Base-by-base conservation (phyloP, 1,140 invertebrate species). In the Leptopilina clavipes region DNA sequence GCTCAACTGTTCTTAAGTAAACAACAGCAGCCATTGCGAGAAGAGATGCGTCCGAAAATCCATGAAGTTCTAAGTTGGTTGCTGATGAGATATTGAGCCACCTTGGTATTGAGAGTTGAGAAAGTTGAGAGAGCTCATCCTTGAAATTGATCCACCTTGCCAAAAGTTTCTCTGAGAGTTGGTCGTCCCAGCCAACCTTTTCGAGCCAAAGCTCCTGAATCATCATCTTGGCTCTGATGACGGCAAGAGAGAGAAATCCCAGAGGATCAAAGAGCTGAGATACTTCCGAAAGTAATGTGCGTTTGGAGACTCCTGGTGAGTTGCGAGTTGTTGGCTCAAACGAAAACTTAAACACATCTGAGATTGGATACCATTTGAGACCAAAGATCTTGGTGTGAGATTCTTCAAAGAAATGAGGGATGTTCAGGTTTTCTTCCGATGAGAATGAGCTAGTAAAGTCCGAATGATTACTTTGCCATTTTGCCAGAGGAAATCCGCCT, bases 161-260 rank as follows among this genome's bases (percentile, higher is more conserved):
- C 8, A 14, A 10, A 12, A 83, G 8, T 6, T 78, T 17, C 9
- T 72, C 9, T 3, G 84, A 79, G 2, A 87, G 14, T 14, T 18
- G 14, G 17, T 85, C 81, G 75, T 91, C 88, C 89, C 87, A 90
- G 8, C 76, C 80, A 8, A 85, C 25, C 14, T 83, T 79, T 18
- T 7, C 14, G 18, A 77, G 40, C 83, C 87, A 85, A 0, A 89
- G 22, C 17, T 82, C 78, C 78, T 89, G 86, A 8, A 88, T 70
- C 3, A 89, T 56, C 9, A 87, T 79, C 72, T 89, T 88, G 0
- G 80, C 82, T 3, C 70, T 70, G 14, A 89, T 73, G 1, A 81
- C 78, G 0, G 86, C 56, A 3, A 88, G 87, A 8, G 81, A 72
- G 8, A 87, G 22, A 18, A 85, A 82, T 45, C 87, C 87, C 9